Evolutionary conservation across 2,113 vertebrate genomes (phyloP), one percentile per base, ranked within the genome.

Genomic region (Trochalopteron elliotii): DNA sequence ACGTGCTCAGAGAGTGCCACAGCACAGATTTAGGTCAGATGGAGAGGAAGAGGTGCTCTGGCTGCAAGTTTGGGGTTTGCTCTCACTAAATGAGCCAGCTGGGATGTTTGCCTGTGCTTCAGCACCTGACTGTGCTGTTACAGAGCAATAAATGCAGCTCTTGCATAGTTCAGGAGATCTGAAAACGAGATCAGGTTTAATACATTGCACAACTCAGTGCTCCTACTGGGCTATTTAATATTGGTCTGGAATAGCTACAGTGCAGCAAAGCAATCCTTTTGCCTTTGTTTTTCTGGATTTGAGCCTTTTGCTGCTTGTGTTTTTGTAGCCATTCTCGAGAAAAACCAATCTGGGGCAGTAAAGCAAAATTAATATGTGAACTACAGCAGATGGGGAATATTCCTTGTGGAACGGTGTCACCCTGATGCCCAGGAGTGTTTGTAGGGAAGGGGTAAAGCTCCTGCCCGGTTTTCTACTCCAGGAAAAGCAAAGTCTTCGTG

Each of bases 131-230:
- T 44, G 22, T 56, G 52, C 47, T 57, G 20, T 24, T 86, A 35
- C 59, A 52, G 71, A 74, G 61, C 72, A 88, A 77, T 83, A 95
- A 92, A 83, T 52, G 56, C 47, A 74, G 79, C 42, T 56, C 90
- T 83, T 78, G 85, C 75, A 90, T 63, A 88, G 85, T 44, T 93
- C 71, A 83, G 65, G 87, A 95, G 90, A 95, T 86, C 72, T 94
- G 49, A 83, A 86, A 81, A 31, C 15, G 53, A 93, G 91, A 96
- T 91, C 59, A 86, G 86, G 76, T 87, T 88, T 42, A 94, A 80
- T 74, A 56, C 33, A 60, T 80, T 70, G 90, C 85, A 80, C 50
- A 90, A 61, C 39, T 87, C 75, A 77, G 50, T 68, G 71, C 60
- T 94, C 88, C 88, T 90, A 28, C 82, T 86, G 84, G 83, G 44